These are phyloP conservation scores for Bombylius major DNA, from an alignment of 2,888 invertebrate species.

Conservation along the genomic window DNA sequence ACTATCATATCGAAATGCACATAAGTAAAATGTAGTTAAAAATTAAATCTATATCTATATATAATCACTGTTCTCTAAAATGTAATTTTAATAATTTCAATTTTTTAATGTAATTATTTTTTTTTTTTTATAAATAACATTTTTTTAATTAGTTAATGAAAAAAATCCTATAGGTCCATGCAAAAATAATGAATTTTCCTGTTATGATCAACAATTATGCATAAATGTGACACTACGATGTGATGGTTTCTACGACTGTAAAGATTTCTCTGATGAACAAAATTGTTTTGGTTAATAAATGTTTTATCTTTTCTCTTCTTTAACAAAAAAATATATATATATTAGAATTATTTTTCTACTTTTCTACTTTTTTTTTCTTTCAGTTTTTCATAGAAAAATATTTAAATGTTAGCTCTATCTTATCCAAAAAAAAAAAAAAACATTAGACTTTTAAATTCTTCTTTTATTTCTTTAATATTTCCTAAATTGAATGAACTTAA, in stretches of 20 bases:
- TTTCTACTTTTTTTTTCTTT: conserved; percentile 6
- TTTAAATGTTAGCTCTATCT: too few species aligned
- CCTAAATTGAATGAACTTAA: too few species aligned
- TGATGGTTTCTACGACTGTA: conserved; percentile 83
- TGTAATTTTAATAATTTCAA: too few species aligned
- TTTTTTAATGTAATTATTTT: background rate
- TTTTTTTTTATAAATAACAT: background rate
- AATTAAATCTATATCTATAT: background rate
- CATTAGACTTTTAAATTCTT: too few species aligned
- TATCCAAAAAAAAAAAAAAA: too few species aligned
- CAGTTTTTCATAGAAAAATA: too few species aligned
- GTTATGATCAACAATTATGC: conserved; percentile 61
- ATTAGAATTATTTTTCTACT: conserved; percentile 12
- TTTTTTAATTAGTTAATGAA: too few species aligned
- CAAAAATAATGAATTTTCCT: conserved; percentile 53
- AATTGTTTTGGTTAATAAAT: conserved; percentile 55
- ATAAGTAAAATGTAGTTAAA: too few species aligned
- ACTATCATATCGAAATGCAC: too few species aligned
- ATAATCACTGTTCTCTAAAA: conserved; percentile 1
- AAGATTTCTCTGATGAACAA: conserved; percentile 82
- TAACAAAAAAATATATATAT: conserved; percentile 5
- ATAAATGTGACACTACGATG: conserved; percentile 65
- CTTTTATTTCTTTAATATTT: too few species aligned
- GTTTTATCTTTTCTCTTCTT: background rate
- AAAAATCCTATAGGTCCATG: conserved; percentile 36